Base-by-base conservation (phyloP, 2,797 vertebrate species). In the Cirrhinus molitorella region DNA sequence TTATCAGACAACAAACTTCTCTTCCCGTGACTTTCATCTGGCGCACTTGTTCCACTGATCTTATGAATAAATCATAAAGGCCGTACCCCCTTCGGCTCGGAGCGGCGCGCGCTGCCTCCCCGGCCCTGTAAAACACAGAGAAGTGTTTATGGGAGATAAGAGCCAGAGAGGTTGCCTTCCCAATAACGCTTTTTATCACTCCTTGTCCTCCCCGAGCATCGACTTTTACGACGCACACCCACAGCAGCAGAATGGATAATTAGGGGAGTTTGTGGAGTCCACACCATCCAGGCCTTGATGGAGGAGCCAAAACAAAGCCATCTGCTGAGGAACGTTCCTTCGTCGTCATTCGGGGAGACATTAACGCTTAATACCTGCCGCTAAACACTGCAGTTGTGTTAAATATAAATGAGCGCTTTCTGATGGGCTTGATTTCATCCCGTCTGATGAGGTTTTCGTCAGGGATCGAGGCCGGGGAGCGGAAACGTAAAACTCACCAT, bases 141-240 rank as follows among this genome's bases (percentile, higher is more conserved):
- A 94, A 92, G 92, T 94, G 92, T 95, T 95, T 94, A 95, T 93
- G 90, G 89, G 89, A 94, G 93, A 94, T 93, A 93, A 94, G 94
- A 93, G 91, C 89, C 67, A 88, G 89, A 87, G 91, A 93, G 92
- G 94, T 93, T 87, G 88, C 90, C 59, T 91, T 91, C 89, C 92
- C 92, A 93, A 94, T 94, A 94, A 92, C 91, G 88, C 73, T 88
- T 91, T 94, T 95, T 94, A 95, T 95, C 90, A 77, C 88, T 89
- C 85, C 86, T 81, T 81, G 47, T 92, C 92, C 88, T 88, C 88
- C 88, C 87, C 88, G 86, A 21, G 89, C 86, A 85, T 83, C 76
- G 77, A 85, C 73, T 91, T 95, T 94, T 91, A 93, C 86, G 88
- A 91, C 71, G 53, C 83, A 81, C 79, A 89, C 91, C 91, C 88